Base-by-base conservation (phyloP, 2,113 vertebrate species). In the Ceyx melanurus region DNA sequence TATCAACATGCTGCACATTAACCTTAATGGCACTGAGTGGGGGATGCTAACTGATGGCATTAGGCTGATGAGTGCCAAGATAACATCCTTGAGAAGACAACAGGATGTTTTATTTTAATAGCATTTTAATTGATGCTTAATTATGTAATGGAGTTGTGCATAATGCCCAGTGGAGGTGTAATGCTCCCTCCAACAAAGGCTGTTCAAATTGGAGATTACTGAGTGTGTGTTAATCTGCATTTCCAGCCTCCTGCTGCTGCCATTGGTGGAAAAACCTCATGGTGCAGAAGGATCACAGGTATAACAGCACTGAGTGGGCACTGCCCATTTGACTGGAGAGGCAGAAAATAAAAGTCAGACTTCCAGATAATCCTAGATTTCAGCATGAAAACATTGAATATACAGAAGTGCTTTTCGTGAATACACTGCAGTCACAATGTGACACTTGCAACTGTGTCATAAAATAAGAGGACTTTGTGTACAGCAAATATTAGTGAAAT, bases 121-220 rank as follows among this genome's bases (percentile, higher is more conserved):
- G 87, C 65, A 82, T 96, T 97, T 97, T 97, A 97, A 97, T 96
- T 95, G 95, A 79, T 89, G 50, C 40, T 95, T 97, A 89, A 96
- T 96, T 93, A 85, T 72, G n/a, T 87, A 96, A 95, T 86, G 67
- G 77, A 82, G 40, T 67, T 83, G 81, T 85, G 68, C 66, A 91
- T 40, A 75, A 90, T 56, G 88, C 90, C 74, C 89, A 83, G 86
- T 92, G 89, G 95, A 95, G 93, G 77, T 46, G 71, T 67, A 95
- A 94, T 92, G 48, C 28, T 93, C 22, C 35, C 57, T 91, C 61
- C 54, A 86, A 89, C 54, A 76, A 84, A 89, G 43, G 42, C 61
- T 61, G 46, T 91, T 91, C 50, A 93, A 92, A 81, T 82, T 73
- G 1, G 0, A 21, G 48, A 8, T 80, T 6, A 16, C 23, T 46